Evolutionary conservation across 2,797 vertebrate genomes (phyloP).

Genomic region (Melanogrammus aeglefinus): DNA sequence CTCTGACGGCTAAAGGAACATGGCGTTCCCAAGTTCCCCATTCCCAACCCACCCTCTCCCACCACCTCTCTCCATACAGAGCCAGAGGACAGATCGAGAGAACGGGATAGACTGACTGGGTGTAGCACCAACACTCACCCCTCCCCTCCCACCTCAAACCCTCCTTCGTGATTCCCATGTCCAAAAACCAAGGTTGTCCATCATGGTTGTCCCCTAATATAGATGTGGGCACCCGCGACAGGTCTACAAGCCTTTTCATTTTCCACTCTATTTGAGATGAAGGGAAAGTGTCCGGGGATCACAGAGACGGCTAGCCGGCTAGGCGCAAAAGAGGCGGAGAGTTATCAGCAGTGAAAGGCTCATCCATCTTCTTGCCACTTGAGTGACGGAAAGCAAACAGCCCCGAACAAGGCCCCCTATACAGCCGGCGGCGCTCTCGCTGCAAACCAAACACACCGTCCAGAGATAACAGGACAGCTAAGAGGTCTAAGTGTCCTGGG

Average conservation of each 20-base stretch:
- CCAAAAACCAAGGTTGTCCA: constrained; percentile 45
- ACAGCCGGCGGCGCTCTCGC: constrained; percentile 55
- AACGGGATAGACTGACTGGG: not conserved
- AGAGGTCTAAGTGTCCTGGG: constrained; percentile 45
- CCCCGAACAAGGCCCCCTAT: constrained; percentile 63
- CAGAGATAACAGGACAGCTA: constrained; percentile 67
- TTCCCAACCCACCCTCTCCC: not conserved
- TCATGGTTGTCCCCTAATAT: constrained; percentile 48
- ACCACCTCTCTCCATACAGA: not conserved
- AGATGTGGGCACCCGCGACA: constrained; percentile 61
- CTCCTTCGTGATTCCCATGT: constrained; percentile 18
- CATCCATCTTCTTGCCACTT: constrained; percentile 75
- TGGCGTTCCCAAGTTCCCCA: constrained; percentile 26
- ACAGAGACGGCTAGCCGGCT: constrained; percentile 17
- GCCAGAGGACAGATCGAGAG: not conserved
- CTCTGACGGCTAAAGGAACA: constrained; percentile 40
- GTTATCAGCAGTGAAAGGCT: constrained; percentile 58
- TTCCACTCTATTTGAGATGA: constrained; percentile 65
- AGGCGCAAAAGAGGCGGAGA: constrained; percentile 29
- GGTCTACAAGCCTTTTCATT: constrained; percentile 48
- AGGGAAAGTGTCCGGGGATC: constrained; percentile 39
- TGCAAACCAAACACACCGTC: constrained; percentile 54
- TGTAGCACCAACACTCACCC: not conserved
- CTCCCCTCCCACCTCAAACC: not conserved
- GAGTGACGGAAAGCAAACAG: constrained; percentile 72